Percentiles rank a stretch among this genome's conserved stretches.
phyloP scores from a whole-genome alignment of 2,797 vertebrate genomes.

The Limosa lapponica region DNA sequence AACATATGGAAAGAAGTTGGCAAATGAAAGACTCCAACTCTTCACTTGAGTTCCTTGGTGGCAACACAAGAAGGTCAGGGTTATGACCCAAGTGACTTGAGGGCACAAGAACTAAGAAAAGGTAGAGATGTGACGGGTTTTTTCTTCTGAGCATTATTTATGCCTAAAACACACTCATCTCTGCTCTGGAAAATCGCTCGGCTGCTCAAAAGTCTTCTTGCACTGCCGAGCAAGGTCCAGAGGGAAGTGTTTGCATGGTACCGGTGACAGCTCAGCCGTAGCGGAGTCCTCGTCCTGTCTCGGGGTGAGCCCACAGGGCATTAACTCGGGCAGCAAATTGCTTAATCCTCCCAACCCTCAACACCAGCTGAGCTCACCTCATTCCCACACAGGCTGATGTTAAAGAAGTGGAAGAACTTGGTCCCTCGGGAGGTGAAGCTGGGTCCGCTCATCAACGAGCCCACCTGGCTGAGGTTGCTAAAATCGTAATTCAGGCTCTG shows the following conservation, averaged over 20 bases:
- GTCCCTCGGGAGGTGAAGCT: slow-evolving; percentile 97
- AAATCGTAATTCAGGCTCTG: slow-evolving; percentile 89
- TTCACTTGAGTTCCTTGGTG: neutral
- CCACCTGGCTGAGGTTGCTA: slow-evolving; percentile 84
- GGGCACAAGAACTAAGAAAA: neutral
- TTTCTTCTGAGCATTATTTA: neutral
- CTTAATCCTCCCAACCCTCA: neutral
- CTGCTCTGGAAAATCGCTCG: neutral
- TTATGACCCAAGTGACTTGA: neutral
- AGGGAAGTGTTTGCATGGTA: neutral
- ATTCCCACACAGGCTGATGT: slow-evolving; percentile 94
- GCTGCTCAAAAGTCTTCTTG: neutral
- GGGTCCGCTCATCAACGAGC: slow-evolving; percentile 91
- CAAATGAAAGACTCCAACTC: neutral
- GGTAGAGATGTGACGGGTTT: neutral
- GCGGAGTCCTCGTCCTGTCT: neutral
- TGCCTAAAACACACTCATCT: neutral
- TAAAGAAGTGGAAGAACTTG: slow-evolving; percentile 96
- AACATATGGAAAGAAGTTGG: neutral
- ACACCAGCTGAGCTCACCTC: slow-evolving; percentile 80
- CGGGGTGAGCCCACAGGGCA: neutral
- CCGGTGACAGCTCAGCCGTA: neutral
- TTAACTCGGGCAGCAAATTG: neutral
- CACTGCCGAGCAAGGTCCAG: neutral
- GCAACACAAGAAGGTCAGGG: neutral